Base-by-base conservation (phyloP, 2,888 invertebrate species). In the Tortricodes alternella region DNA sequence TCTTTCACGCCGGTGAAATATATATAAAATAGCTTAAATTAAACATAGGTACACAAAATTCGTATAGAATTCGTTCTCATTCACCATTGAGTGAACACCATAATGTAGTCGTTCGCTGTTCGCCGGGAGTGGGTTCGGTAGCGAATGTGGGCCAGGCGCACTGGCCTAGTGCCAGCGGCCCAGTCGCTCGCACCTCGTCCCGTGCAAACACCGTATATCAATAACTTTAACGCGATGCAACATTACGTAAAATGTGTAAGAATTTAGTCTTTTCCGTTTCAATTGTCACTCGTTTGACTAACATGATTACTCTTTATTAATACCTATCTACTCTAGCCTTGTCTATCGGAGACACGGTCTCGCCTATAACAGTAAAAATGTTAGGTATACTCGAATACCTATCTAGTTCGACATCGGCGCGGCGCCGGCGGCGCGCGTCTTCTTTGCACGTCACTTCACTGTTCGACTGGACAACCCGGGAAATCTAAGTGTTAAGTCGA, bases 181-280 rank as follows among this genome's bases (percentile, higher is more conserved):
- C 61, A 62, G 66, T 62, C 65, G 67, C 73, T 71, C 69, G 63
- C 67, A 64, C 68, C 75, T 64, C 70, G 66, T 70, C 69, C 70
- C 78, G 74, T 79, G 81, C 77, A 78, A 82, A 80, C 74, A 80
- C 75, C 74, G 78, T 83, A 81, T 82, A 88, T 78, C 78, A 81
- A 82, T 76, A 85, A 86, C 80, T 71, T 81, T 79, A 86, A 85
- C 84, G 79, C 77, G 83, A 76, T 85, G 85, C 83, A 89, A 88
- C 85, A 89, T 85, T 84, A 81, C 83, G 83, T 86, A 86, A 82
- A 85, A 76, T 81, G 80, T 83, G 75, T 82, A 83, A 84, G 87
- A 85, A 85, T 89, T 90, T 84, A 89, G 89, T 89, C 89, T 89
- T 90, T 76, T 90, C 85, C 85, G 89, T 89, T 90, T 80, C 89